phyloP scores from a whole-genome alignment of 2,113 vertebrate genomes.

The Phalacrocorax aristotelis region DNA sequence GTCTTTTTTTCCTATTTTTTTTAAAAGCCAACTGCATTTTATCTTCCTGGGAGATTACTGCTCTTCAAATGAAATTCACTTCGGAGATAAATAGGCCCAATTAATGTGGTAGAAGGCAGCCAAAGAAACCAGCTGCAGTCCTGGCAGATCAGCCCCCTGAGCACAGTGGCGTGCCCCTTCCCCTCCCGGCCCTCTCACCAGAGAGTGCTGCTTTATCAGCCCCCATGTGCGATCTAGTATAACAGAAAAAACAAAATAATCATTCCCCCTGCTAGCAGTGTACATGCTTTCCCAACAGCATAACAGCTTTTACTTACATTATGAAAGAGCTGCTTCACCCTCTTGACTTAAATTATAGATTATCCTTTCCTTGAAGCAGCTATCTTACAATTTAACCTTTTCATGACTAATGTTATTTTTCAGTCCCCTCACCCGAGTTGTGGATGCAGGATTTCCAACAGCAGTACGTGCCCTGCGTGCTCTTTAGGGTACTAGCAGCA shows the following conservation, averaged over 20 bases:
- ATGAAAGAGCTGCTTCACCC: constrained; percentile 26
- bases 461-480: rapidly evolving
- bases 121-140: neutral
- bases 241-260: neutral
- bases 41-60: neutral
- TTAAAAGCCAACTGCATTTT: neutral
- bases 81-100: neutral
- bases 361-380: neutral
- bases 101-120: neutral
- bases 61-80: neutral
- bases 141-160: neutral
- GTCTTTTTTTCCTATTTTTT: neutral
- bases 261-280: neutral
- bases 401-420: rapidly evolving
- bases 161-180: neutral
- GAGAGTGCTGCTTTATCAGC: neutral
- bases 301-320: constrained; percentile 34
- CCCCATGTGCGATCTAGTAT: neutral
- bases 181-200: neutral
- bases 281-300: neutral
- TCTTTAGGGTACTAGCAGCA: neutral
- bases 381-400: constrained; percentile 21
- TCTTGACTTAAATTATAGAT: constrained; percentile 53
- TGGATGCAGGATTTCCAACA: neutral
- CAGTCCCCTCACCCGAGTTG: neutral